These are phyloP conservation scores for Petrocephalus zakoni DNA, from an alignment of 2,113 vertebrate species.

Conservation along the genomic window DNA sequence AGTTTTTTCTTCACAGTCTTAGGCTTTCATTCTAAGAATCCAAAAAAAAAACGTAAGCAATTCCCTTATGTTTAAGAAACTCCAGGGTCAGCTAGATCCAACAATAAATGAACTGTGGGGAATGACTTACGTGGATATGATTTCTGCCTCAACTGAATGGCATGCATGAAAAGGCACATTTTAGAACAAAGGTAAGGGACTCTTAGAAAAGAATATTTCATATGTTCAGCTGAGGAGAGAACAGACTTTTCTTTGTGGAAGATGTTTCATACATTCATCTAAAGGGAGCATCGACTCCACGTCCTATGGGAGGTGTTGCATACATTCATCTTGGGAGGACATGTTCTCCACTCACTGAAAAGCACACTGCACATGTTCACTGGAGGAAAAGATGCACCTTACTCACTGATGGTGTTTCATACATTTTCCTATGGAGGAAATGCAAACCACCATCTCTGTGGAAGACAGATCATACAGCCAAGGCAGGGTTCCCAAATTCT, in stretches of 20 bases:
- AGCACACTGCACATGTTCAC: too few relatives aligned
- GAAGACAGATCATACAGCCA: neutral
- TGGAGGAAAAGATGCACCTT: neutral
- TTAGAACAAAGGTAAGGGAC: neutral
- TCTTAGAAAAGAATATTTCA: neutral
- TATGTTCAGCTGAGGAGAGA: neutral
- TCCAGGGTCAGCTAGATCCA: neutral
- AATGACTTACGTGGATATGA: neutral
- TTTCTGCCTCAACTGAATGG: neutral
- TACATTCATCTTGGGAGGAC: neutral
- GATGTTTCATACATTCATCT: neutral
- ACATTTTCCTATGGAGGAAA: neutral
- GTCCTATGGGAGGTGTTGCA: neutral
- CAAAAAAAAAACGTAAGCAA: neutral
- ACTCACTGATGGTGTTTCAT: neutral
- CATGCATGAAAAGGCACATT: neutral
- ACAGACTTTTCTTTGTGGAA: neutral
- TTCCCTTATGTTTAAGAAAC: neutral
- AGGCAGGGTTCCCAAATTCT: neutral
- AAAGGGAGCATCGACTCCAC: neutral
- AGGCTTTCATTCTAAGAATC: neutral
- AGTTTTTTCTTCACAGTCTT: neutral
- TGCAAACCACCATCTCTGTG: neutral
- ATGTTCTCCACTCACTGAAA: too few relatives aligned
- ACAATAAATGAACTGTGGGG: neutral